Evolutionary conservation across 1,140 invertebrate species (phyloP).

Genomic region (Drosophila busckii): DNA sequence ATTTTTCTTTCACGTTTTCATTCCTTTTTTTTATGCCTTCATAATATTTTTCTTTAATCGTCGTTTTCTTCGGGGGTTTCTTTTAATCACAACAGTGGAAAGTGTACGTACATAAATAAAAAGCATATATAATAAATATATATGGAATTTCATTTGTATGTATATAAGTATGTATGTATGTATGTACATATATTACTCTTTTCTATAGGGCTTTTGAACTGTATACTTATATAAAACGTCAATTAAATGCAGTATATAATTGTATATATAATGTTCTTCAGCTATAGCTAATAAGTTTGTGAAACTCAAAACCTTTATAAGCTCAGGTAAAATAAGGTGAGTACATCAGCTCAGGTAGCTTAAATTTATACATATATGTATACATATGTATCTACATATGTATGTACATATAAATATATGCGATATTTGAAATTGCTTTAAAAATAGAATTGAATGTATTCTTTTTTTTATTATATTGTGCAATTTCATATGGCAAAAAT

Average conservation of each 20-base stretch:
- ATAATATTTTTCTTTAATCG: no score
- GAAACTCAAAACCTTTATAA: slow-evolving; percentile 6
- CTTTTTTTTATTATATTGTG: not conserved
- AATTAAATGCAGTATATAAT: slow-evolving; percentile 17
- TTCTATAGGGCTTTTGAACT: not conserved
- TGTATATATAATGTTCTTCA: not conserved
- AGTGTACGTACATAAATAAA: no score
- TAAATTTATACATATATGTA: not conserved
- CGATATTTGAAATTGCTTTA: not conserved
- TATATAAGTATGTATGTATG: slow-evolving; percentile 2
- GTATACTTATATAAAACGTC: slow-evolving; percentile 26
- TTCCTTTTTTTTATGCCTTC: no score
- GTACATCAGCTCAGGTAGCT: slow-evolving; percentile 1
- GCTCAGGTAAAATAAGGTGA: slow-evolving; percentile 22
- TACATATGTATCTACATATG: not conserved
- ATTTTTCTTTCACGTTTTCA: no score
- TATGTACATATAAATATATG: not conserved
- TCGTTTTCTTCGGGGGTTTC: no score
- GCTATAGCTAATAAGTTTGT: not conserved
- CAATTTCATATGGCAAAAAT: not conserved
- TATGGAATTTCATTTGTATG: no score
- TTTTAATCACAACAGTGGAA: no score
- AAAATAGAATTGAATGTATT: slow-evolving; percentile 2
- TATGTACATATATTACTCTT: not conserved
- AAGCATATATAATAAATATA: no score